Evolutionary conservation across 2,888 invertebrate genomes (phyloP), one percentile per base, ranked within the genome.

Genomic region (Microplitis manilae): DNA sequence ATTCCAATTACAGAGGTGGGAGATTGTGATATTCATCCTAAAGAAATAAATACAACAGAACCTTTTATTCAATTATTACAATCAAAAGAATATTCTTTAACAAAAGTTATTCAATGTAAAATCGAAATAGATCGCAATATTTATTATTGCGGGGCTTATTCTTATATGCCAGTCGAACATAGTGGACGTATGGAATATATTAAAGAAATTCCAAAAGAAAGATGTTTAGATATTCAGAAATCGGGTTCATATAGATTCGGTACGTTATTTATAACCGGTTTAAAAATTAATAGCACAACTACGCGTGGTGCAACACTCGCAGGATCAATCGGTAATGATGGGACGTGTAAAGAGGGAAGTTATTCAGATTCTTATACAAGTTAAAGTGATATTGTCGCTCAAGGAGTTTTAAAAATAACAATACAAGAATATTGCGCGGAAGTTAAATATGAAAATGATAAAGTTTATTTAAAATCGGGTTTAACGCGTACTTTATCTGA

Each of bases 101-200:
- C 68, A 0, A n/a, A 64, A 39, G 75, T 79, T 0, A 68, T 41
- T 0, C 76, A 77, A 15, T 80, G 81, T 62, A 70, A 77, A 61
- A 39, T 81, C 5, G 77, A 80, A 74, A 61, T 81, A 1, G 61
- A 60, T 61, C 59, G 80, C 0, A 77, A 73, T 6, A 73, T 82
- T 8, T 74, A 76, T 39, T 59, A 78, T 59, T 81, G 80, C 39
- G 80, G 79, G 0, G 73, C 73, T 73, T 62, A 75, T 62, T 81
- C 79, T 1, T 78, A 81, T 61, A 50, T 40, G 6, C 77, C 73
- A 6, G 61, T 78, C 1, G 77, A 78, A 13, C 40, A 38, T 0
- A 72, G 62, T 6, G 65, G 72, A 0, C 8, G 62, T n/a, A 38
- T 17, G 7, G 59, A 71, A 17, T 77, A 69, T 65, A 20, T 39